phyloP scores from a whole-genome alignment of 2,797 vertebrate genomes.

The Eurystomus glaucurus region DNA sequence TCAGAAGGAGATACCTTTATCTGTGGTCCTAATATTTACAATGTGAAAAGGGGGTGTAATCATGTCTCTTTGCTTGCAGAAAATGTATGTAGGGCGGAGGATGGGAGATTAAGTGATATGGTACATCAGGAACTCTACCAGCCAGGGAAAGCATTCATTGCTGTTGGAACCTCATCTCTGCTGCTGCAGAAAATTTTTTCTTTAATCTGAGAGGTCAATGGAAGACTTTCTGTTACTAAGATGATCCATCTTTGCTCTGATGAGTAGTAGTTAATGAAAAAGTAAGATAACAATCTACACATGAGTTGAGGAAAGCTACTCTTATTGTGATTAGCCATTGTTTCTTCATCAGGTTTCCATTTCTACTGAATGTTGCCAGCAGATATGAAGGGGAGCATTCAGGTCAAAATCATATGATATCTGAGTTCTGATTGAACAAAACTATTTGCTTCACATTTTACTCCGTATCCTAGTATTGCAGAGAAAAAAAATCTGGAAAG shows the following conservation, averaged over 20 bases:
- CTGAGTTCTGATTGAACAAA: conserved; percentile 17
- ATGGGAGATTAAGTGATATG: not conserved
- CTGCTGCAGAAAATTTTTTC: not conserved
- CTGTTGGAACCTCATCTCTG: not conserved
- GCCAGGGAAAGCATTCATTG: not conserved
- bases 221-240: not conserved
- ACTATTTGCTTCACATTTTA: not conserved
- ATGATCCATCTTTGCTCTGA: not conserved
- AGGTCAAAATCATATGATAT: conserved; percentile 25
- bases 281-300: not conserved
- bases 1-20: not conserved
- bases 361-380: not conserved
- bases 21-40: not conserved
- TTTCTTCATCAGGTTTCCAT: conserved; percentile 4
- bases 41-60: not conserved
- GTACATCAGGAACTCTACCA: not conserved
- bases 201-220: not conserved
- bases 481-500: not conserved
- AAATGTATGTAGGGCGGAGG: fast-evolving
- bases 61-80: not conserved
- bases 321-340: conserved; percentile 14
- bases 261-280: conserved; percentile 25
- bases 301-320: not conserved
- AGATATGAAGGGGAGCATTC: not conserved
- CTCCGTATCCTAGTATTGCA: not conserved